Evolutionary conservation across 2,113 vertebrate genomes (phyloP).

Genomic region (Megaceryle torquata): DNA sequence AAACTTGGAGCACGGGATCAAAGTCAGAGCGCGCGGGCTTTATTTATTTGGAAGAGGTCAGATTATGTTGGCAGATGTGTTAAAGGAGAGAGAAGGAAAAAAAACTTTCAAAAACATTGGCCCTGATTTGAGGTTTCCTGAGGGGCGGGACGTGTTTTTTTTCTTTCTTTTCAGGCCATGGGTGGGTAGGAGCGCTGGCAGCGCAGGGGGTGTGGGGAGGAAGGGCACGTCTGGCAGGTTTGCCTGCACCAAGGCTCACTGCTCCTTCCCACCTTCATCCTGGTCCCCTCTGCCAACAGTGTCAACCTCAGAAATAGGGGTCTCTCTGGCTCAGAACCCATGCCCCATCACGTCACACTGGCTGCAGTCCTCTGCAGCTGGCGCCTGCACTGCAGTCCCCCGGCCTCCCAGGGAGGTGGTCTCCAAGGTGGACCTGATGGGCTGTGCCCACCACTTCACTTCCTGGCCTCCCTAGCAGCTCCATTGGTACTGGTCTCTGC

Average conservation of each 20-base stretch:
- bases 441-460: background rate
- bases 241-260: fast-evolving
- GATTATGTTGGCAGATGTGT: constrained; percentile 73
- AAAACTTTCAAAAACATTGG: constrained; percentile 64
- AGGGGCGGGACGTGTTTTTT: background rate
- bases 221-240: background rate
- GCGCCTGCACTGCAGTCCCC: too few relatives aligned
- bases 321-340: background rate
- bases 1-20: constrained; percentile 52
- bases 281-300: background rate
- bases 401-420: fast-evolving
- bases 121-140: constrained; percentile 68
- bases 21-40: constrained; percentile 2
- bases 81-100: constrained; percentile 32
- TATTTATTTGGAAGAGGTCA: constrained; percentile 69
- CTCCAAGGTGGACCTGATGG: background rate
- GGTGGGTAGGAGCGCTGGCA: background rate
- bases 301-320: too few relatives aligned
- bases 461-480: background rate
- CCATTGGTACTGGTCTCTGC: background rate
- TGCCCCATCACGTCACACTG: fast-evolving
- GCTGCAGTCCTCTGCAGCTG: background rate
- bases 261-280: background rate
- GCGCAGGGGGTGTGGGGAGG: background rate
- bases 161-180: background rate